Evolutionary conservation across 2,888 invertebrate species (phyloP).

Genomic region (Drosophila antonietae): DNA sequence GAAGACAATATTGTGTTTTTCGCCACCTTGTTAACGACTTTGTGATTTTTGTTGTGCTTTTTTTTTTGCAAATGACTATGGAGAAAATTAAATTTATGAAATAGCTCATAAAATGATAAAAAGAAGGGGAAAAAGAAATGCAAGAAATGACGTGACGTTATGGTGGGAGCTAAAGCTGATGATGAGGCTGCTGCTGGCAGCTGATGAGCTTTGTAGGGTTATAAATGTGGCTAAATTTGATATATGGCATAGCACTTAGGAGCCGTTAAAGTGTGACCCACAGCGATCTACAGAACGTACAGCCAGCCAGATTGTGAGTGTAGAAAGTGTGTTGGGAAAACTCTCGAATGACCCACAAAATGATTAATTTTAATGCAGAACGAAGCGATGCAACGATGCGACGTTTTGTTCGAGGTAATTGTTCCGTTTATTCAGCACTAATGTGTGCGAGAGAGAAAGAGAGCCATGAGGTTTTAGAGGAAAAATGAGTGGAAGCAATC

Average conservation of each 20-base stretch:
- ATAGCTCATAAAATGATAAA: conserved; percentile 57
- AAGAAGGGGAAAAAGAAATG: conserved; percentile 8
- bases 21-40: conserved; percentile 62
- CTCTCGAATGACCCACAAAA: conserved; percentile 30
- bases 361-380: conserved; percentile 19
- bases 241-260: conserved; percentile 32
- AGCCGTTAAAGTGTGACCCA: conserved; percentile 23
- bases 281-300: background rate
- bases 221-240: conserved; percentile 60
- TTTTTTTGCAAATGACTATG: conserved; percentile 35
- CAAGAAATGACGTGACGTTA: conserved; percentile 24
- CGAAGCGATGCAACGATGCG: background rate
- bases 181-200: conserved; percentile 17
- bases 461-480: too few species aligned
- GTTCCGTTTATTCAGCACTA: background rate
- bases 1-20: conserved; percentile 52
- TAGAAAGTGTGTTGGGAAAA: conserved; percentile 29
- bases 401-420: background rate
- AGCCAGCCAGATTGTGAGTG: too few species aligned
- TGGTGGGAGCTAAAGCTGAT: conserved; percentile 18
- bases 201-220: conserved; percentile 36
- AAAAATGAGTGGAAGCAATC: too few species aligned
- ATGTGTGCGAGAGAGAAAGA: background rate
- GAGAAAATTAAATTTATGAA: conserved; percentile 68
- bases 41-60: conserved; percentile 5